Base-by-base conservation (phyloP, 2,888 invertebrate species). In the Caenorhabditis sp. region DNA sequence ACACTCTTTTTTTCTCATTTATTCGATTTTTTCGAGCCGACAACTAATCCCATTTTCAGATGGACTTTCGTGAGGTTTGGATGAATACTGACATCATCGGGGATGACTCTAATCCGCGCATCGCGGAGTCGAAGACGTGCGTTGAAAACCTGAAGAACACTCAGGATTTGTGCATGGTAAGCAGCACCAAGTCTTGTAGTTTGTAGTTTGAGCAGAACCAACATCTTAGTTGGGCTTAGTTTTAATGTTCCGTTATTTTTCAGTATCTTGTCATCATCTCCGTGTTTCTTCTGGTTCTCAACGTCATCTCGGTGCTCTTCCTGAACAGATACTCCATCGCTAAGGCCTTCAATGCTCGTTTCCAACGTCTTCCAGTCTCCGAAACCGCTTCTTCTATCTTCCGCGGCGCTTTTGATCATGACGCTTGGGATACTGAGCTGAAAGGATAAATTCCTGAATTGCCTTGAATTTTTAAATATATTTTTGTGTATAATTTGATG, bases 41-140 rank as follows among this genome's bases (percentile, higher is more conserved):
- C 6, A 40, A n/a, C n/a, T n/a, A n/a, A 40, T 15, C 15, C 15
- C n/a, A 4, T 26, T 13, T 56, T 32, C 56, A 56, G 56, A 78
- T 78, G 78, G 64, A 78, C 56, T 78, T 78, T 20, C 68, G 56
- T 37, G 78, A 78, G 58, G 78, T 78, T 40, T 78, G 78, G 78
- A 71, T 65, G 61, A 65, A 72, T 32, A 65, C 65, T 15, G 40
- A 58, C 47, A 18, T 56, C 24, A 64, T 50, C 50, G 64, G 47
- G 2, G 47, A 47, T 18, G 50, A 56, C 28, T 35, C 53, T 8
- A 35, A 35, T 18, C 64, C 64, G 11, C 72, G 58, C 13, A 62
- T 64, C 0, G 44, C 44, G n/a, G 60, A 58, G 4, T 67, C 58
- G 0, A 65, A 67, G 11, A 67, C 76, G 4, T 76, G 76, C 20